These are phyloP conservation scores for Apus apus DNA, from an alignment of 2,113 vertebrate species.

Conservation along the genomic window DNA sequence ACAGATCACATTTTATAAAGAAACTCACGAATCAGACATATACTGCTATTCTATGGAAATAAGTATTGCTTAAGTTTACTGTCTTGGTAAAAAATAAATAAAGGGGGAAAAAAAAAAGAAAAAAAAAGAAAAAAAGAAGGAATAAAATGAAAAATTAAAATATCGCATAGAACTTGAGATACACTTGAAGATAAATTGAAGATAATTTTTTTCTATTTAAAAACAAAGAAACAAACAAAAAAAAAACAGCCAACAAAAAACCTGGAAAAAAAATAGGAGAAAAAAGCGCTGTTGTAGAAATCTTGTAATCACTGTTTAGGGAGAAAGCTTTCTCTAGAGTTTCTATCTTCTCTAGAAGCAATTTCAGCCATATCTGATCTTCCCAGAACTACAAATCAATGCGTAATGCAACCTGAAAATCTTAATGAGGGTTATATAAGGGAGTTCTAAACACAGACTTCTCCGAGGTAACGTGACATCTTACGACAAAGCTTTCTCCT, in stretches of 20 bases:
- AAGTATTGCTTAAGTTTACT: slow-evolving; percentile 13
- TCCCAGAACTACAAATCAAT: background rate
- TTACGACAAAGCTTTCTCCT: background rate
- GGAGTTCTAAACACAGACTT: background rate
- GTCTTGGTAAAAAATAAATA: background rate
- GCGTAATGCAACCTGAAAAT: background rate
- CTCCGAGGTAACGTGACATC: background rate
- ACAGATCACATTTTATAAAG: background rate
- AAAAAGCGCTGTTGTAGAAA: background rate
- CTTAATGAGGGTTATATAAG: background rate
- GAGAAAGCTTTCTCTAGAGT: background rate
- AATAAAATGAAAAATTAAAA: background rate
- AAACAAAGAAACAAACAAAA: too few species aligned
- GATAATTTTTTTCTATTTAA: too few species aligned
- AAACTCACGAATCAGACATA: background rate
- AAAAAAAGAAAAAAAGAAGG: background rate
- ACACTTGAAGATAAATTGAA: background rate
- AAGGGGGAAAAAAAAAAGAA: background rate
- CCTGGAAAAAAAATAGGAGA: background rate
- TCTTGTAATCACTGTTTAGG: background rate
- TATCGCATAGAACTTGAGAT: background rate
- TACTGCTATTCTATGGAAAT: slow-evolving; percentile 19
- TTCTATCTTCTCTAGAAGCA: background rate
- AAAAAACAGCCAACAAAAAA: background rate
- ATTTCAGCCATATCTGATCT: background rate